Base-by-base conservation (phyloP, 2,888 invertebrate species). In the Drosophila borealis region DNA sequence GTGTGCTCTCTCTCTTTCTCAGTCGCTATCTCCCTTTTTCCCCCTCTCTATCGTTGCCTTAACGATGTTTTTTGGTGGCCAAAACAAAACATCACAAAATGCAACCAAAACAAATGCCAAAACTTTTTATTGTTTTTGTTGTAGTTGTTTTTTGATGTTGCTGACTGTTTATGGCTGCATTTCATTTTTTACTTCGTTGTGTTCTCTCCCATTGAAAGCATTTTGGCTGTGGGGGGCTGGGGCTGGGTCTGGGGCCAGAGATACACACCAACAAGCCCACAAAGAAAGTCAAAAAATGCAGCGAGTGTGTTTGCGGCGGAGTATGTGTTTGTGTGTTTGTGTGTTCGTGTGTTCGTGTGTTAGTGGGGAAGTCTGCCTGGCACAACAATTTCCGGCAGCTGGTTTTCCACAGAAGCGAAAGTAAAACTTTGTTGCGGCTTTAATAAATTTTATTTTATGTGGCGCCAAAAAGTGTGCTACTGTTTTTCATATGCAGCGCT, bases 51-150 rank as follows among this genome's bases (percentile, higher is more conserved):
- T 10, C 11, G 5, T 9, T 1, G 4, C 4, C 10, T 48, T 19
- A 41, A 21, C 14, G 39, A 48, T 53, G 36, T 57, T 21, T 66
- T 44, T 65, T 17, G n/a, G 29, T 29, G 48, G 39, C 8, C 51
- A 21, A 19, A 69, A 21, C 50, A 42, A 74, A 74, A 80, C 51
- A 69, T 61, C 50, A 50, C 56, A 25, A 66, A 70, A 66, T 71
- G 74, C 70, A 77, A 55, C 67, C 57, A 71, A 78, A 82, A 80
- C 70, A 80, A 68, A 54, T 65, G 68, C 57, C 21, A 49, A 56
- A 80, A 78, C 49, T 77, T 80, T 70, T 33, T 54, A 60, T 59
- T 48, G 36, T 67, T 71, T 45, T 19, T 76, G 29, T 37, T 41
- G 44, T 50, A 41, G 41, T 6, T 48, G 4, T 34, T 44, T 21